These are phyloP conservation scores for Chrosomus eos DNA, from an alignment of 2,797 vertebrate species.

Conservation along the genomic window DNA sequence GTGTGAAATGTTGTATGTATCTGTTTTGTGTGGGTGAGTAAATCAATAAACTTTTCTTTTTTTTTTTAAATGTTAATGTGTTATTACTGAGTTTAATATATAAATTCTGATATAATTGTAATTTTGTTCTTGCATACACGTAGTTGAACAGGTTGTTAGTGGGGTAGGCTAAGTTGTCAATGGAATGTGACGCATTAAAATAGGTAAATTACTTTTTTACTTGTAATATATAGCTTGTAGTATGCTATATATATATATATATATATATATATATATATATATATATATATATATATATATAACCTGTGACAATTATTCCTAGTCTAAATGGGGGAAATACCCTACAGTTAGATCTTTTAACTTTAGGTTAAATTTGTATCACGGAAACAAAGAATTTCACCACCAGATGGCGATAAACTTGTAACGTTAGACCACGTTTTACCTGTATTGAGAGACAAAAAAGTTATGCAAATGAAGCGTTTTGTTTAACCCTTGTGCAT, in stretches of 20 bases:
- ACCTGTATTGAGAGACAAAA: not conserved
- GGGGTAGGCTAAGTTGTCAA: not conserved
- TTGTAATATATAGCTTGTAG: not conserved
- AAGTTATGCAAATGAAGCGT: not conserved
- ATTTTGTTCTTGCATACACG: not conserved
- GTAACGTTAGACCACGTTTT: not conserved
- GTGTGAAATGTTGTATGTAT: slow-evolving; percentile 41
- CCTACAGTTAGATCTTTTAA: not conserved
- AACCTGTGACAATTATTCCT: not conserved
- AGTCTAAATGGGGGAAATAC: not conserved
- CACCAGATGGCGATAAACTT: not conserved
- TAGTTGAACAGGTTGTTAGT: not conserved
- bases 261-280: not conserved
- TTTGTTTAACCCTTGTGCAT: no score
- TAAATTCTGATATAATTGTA: not conserved
- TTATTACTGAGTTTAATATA: not conserved
- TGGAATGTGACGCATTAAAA: not conserved
- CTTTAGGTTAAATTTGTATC: not conserved
- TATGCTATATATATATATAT: not conserved
- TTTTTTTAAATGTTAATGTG: slow-evolving; percentile 7
- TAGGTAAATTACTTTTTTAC: not conserved
- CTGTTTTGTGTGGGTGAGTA: slow-evolving; percentile 31
- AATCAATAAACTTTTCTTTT: slow-evolving; percentile 55
- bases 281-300: not conserved
- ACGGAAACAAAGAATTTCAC: not conserved